A percentile compares a stretch with the other conserved stretches of the same genome.
Conservation (phyloP, 1,140 invertebrate species). For the Trichonephila clavipes region DNA sequence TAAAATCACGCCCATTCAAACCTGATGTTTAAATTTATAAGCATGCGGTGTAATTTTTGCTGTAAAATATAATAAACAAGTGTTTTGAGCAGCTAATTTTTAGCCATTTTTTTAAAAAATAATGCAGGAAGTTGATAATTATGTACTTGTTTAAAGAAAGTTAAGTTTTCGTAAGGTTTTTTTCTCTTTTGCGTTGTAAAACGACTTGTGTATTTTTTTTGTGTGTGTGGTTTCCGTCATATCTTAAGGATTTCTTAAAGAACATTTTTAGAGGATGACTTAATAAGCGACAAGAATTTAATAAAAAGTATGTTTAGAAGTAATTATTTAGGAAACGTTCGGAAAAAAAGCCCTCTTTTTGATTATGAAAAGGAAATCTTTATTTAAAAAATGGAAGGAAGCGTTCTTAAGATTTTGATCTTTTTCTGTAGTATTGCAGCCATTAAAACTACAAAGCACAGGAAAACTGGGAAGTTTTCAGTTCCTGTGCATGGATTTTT, state of each 20-base stretch:
- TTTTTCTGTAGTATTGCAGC: neutral
- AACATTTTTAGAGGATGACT: slow-evolving; percentile 32
- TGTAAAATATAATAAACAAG: slow-evolving; percentile 63
- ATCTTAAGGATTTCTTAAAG: slow-evolving; percentile 24
- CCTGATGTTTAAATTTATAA: slow-evolving; percentile 68
- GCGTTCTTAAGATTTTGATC: slow-evolving; percentile 21
- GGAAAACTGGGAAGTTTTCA: slow-evolving; percentile 45
- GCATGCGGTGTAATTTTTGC: slow-evolving; percentile 64
- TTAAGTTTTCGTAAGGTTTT: slow-evolving; percentile 52
- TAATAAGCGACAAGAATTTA: slow-evolving; percentile 64
- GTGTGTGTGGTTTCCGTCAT: slow-evolving; percentile 15
- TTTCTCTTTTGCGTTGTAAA: neutral
- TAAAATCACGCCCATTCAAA: slow-evolving; percentile 62
- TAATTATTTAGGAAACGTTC: slow-evolving; percentile 49
- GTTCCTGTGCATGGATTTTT: slow-evolving; percentile 41
- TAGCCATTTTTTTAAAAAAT: slow-evolving; percentile 55
- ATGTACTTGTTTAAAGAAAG: slow-evolving; percentile 67
- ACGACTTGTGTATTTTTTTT: neutral
- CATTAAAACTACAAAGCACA: slow-evolving; percentile 40
- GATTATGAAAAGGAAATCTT: slow-evolving; percentile 15
- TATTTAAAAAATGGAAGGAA: slow-evolving; percentile 14
- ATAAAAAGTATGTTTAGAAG: slow-evolving; percentile 65
- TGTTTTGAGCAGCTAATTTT: slow-evolving; percentile 66
- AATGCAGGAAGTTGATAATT: slow-evolving; percentile 55
- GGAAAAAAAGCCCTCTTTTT: neutral